Conservation (phyloP, 2,888 invertebrate species). For the Athalia rosae region DNA sequence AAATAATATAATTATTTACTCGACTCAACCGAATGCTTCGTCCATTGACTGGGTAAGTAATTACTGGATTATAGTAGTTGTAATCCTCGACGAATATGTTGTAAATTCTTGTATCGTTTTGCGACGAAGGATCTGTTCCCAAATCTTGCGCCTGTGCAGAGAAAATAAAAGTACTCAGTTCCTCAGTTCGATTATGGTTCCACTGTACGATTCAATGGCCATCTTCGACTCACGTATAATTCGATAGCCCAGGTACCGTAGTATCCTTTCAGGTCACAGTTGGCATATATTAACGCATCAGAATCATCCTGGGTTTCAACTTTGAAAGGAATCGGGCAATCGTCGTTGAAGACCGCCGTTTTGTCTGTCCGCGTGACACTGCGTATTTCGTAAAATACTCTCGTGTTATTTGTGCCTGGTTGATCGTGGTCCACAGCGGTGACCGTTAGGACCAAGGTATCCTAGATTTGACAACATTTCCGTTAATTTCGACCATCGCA, state of each 20-base stretch:
- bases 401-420: slow-evolving; percentile 75
- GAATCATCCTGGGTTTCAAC: slow-evolving; percentile 65
- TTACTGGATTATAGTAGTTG: slow-evolving; percentile 78
- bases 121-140: slow-evolving; percentile 73
- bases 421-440: slow-evolving; percentile 77
- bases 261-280: slow-evolving; percentile 74
- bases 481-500: not conserved
- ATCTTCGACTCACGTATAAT: slow-evolving; percentile 73
- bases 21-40: slow-evolving; percentile 51
- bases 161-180: not conserved
- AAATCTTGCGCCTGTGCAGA: slow-evolving; percentile 76
- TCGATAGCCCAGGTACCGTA: slow-evolving; percentile 77
- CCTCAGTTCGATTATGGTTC: too few species aligned
- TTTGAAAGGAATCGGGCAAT: slow-evolving; percentile 51
- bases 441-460: slow-evolving; percentile 64
- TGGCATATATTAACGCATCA: slow-evolving; percentile 73
- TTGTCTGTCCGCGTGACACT: slow-evolving; percentile 60
- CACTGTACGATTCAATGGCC: not conserved
- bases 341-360: slow-evolving; percentile 44
- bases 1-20: slow-evolving; percentile 40
- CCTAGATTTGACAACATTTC: slow-evolving; percentile 60
- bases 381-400: slow-evolving; percentile 75
- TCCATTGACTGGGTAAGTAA: slow-evolving; percentile 74
- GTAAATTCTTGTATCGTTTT: slow-evolving; percentile 71
- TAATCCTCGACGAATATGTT: slow-evolving; percentile 75